Evolutionary conservation across 53 echinoderm and acorn worm genomes (phyloP), one percentile per base, ranked within the genome.

Genomic region (Holothuria leucospilota): DNA sequence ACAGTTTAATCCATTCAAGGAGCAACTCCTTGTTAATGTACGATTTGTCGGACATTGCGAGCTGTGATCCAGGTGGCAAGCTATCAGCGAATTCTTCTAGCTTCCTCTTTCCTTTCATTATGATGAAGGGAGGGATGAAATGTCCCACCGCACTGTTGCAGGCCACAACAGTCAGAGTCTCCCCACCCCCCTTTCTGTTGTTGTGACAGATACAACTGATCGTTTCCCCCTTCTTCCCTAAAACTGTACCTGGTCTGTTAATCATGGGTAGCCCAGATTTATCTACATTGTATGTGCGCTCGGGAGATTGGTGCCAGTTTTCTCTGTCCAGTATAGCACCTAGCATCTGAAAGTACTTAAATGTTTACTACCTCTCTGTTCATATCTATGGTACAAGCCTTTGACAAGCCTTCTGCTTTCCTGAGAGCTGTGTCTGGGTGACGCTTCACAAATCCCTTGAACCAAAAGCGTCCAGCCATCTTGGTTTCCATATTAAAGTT

Each of bases 11-110:
- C 90, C 93, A 87, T 39, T 93, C 77, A 59, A 93, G 64, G 65
- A 93, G 90, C 18, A 87, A 24, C 42, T 87, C 84, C 39, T 61
- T 87, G 64, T 93, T 93, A 66, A 89, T 89, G 71, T 86, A 93
- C 0, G 84, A 87, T 24, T 63, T 58, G 7, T 93, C 93, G 21
- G 84, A 86, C 93, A 92, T 92, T 56, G 81, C 71, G 59, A 92
- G 40, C 39, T 85, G 40, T 9, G 89, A 88, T 69, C 92, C 82
- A 52, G 89, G 63, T 2, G 89, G 89, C 30, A 89, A 77, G 20
- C 89, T 89, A 81, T 85, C 85, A 25, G 59, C 12, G 29, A 63
- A 91, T 52, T 91, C 87, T 10, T 84, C 66, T n/a, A 26, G 21
- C 69, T 59, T 91, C 25, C 87, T 27, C 85, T 91, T 91, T 13